These are phyloP conservation scores for Lepidochitona cinerea DNA, from an alignment of 2,888 invertebrate species.

Conservation along the genomic window DNA sequence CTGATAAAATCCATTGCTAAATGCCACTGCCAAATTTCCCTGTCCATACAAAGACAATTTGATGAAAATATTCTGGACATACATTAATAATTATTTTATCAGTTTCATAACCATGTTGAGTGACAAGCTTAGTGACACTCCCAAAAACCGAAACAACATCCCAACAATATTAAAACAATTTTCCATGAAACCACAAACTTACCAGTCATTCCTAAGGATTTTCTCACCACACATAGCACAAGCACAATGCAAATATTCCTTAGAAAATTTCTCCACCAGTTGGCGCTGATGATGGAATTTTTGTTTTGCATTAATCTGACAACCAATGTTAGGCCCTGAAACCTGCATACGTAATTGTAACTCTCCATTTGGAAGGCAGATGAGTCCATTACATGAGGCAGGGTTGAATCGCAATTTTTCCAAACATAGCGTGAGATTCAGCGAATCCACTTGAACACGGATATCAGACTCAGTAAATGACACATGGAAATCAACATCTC, in stretches of 20 bases:
- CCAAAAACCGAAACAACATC: no score
- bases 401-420: slow-evolving; percentile 16
- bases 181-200: no score
- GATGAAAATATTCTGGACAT: no score
- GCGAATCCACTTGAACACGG: neutral
- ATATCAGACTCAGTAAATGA: neutral
- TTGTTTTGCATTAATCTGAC: neutral
- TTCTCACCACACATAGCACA: slow-evolving; percentile 48
- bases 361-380: slow-evolving; percentile 27
- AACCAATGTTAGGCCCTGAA: slow-evolving; percentile 3
- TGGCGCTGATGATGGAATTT: slow-evolving; percentile 25
- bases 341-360: slow-evolving; percentile 30
- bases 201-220: slow-evolving; percentile 32
- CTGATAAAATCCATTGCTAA: no score
- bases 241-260: slow-evolving; percentile 43
- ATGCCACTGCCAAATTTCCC: no score
- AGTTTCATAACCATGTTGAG: no score
- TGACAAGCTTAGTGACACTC: no score
- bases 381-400: slow-evolving; percentile 41
- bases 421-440: neutral
- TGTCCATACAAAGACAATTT: no score
- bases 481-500: neutral
- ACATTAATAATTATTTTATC: no score
- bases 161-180: no score
- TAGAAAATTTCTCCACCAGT: slow-evolving; percentile 37